Evolutionary conservation across 2,797 vertebrate species (phyloP).

Genomic region (Myiotriccus ornatus): DNA sequence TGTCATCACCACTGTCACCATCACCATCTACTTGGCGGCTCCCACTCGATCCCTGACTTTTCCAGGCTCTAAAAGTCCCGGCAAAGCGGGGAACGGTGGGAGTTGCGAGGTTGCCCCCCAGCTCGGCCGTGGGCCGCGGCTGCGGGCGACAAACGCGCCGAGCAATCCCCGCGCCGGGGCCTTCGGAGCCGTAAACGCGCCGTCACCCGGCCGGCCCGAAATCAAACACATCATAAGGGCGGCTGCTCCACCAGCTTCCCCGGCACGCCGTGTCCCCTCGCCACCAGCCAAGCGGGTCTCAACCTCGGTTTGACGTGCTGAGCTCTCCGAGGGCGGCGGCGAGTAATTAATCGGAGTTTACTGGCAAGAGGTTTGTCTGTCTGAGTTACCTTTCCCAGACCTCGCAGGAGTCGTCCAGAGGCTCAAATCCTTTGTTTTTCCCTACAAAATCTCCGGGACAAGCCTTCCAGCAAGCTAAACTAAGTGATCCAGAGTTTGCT

Average conservation of each 20-base stretch:
- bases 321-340: background rate
- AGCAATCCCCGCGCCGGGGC: background rate
- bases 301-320: background rate
- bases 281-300: background rate
- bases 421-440: background rate
- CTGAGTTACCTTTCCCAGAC: background rate
- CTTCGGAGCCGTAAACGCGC: background rate
- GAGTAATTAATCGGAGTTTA: background rate
- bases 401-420: background rate
- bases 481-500: accelerated
- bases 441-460: background rate
- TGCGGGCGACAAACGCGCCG: accelerated
- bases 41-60: background rate
- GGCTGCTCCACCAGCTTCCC: background rate
- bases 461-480: background rate
- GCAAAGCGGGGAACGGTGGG: background rate
- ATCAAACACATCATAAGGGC: background rate
- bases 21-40: background rate
- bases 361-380: background rate
- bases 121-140: background rate
- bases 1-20: background rate
- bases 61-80: background rate
- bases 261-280: accelerated
- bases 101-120: background rate
- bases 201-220: background rate